Evolutionary conservation across 2,888 invertebrate genomes (phyloP), one percentile per base, ranked within the genome.

Genomic region (Philonicus albiceps): DNA sequence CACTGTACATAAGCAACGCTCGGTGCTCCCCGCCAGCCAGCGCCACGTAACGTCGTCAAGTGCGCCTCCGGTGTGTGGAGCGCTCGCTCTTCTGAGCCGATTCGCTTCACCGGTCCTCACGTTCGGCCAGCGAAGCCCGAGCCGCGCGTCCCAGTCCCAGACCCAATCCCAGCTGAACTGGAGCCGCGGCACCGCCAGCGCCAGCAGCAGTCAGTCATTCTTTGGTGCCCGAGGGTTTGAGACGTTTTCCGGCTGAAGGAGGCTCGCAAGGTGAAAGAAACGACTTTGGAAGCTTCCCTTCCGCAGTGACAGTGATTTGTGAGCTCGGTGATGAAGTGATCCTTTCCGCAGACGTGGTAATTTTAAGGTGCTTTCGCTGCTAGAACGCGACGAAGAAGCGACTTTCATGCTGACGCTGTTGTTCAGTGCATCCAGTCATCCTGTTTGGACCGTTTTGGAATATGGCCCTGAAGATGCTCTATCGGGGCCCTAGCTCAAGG

Each of bases 401-500:
- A 78, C 30, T 76, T 40, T 84, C 27, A 31, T 74, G 37, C 73
- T 53, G 80, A 85, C 53, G 75, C 64, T 1, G 22, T 8, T 64
- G 64, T 85, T 37, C 27, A 11, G 11, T 11, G 19, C 27, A 64
- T 22, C 22, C 40, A 73, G 53, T 19, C n/a, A n/a, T 53, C 86
- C 87, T 87, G 55, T 81, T 81, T n/a, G 81, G 81, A 81, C 55
- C 27, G 22, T 81, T 55, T 30, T 84, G 87, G 86, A 91, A 91
- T 90, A 92, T 92, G 92, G 92, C 92, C 87, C 89, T 91, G 90
- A 93, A 91, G 91, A 96, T 97, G 96, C 93, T 97, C 92, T 97
- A 97, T 94, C 97, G 96, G 91, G 97, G 97, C 88, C 97, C 96
- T 92, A 97, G 97, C 93, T 96, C 96, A 91, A 94, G 96, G 90